Percentiles rank a stretch among this genome's conserved stretches.
Conservation (phyloP, 2,797 vertebrate genomes). For the Pipistrellus kuhlii region DNA sequence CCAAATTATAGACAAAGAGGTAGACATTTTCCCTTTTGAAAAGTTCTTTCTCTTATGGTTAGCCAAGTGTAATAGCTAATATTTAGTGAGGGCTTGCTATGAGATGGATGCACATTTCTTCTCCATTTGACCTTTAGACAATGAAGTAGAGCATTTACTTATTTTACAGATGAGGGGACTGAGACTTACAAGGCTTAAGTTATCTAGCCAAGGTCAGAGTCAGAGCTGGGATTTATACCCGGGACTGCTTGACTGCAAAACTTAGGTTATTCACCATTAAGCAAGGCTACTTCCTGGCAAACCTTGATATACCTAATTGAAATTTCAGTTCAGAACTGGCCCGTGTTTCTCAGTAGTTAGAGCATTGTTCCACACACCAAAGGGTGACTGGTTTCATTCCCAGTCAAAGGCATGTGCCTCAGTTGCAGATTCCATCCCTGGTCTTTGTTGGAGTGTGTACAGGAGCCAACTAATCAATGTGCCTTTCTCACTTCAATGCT, state of each 20-base stretch:
- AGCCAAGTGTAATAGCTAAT: neutral
- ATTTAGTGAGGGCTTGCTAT: neutral
- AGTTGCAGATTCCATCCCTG: too few relatives aligned
- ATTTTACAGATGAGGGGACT: neutral
- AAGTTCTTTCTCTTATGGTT: neutral
- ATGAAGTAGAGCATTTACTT: neutral
- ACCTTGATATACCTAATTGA: neutral
- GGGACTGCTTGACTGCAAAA: neutral
- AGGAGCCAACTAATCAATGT: too few relatives aligned
- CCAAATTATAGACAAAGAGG: neutral
- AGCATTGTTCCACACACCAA: too few relatives aligned
- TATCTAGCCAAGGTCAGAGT: neutral
- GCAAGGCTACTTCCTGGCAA: neutral
- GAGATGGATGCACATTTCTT: neutral
- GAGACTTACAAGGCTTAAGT: neutral
- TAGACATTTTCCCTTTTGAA: conserved; percentile 37
- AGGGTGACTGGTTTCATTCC: too few relatives aligned
- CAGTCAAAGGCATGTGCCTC: too few relatives aligned
- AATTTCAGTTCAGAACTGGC: neutral
- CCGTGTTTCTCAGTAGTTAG: too few relatives aligned
- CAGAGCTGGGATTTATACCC: conserved; percentile 14
- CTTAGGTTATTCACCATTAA: neutral
- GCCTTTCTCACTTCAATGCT: too few relatives aligned
- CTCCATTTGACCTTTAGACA: neutral
- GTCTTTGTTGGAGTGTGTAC: too few relatives aligned